Conservation (phyloP, 2,113 vertebrate species). For the Triplophysa tibetana region DNA sequence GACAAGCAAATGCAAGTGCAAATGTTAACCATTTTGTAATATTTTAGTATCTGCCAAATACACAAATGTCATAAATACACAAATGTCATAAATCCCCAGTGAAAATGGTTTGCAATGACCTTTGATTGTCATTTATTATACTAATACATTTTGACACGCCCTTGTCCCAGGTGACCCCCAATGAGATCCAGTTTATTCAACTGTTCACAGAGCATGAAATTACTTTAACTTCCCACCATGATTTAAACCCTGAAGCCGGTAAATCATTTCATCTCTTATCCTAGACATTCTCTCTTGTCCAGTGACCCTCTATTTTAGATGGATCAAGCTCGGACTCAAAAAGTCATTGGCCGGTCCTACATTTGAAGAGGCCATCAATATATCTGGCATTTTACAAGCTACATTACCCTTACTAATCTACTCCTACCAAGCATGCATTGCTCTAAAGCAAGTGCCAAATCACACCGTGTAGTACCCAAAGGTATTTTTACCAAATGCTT, state of each 20-base stretch:
- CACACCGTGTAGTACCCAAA: not conserved
- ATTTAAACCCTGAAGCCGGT: constrained; percentile 54
- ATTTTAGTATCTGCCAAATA: no score
- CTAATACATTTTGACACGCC: constrained; percentile 58
- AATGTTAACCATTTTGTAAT: no score
- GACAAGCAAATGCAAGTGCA: no score
- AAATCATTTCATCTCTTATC: constrained; percentile 53
- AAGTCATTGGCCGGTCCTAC: constrained; percentile 58
- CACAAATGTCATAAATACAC: not conserved
- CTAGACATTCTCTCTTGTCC: constrained; percentile 46
- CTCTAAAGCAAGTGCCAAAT: constrained; percentile 19
- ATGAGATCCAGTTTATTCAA: constrained; percentile 54
- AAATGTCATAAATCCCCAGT: constrained; percentile 8
- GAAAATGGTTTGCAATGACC: constrained; percentile 48
- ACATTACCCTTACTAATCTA: constrained; percentile 57
- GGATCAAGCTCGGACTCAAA: constrained; percentile 12
- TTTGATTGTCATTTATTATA: constrained; percentile 42
- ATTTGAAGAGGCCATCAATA: constrained; percentile 55
- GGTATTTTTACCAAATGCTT: not conserved
- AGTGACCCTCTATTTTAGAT: constrained; percentile 64
- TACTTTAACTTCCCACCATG: constrained; percentile 59
- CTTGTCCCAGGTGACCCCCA: constrained; percentile 56
- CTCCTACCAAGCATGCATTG: constrained; percentile 38
- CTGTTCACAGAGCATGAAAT: constrained; percentile 66
- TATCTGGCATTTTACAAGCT: constrained; percentile 56